Base-by-base conservation (phyloP, 2,888 invertebrate genomes). In the Panzeria rudis region DNA sequence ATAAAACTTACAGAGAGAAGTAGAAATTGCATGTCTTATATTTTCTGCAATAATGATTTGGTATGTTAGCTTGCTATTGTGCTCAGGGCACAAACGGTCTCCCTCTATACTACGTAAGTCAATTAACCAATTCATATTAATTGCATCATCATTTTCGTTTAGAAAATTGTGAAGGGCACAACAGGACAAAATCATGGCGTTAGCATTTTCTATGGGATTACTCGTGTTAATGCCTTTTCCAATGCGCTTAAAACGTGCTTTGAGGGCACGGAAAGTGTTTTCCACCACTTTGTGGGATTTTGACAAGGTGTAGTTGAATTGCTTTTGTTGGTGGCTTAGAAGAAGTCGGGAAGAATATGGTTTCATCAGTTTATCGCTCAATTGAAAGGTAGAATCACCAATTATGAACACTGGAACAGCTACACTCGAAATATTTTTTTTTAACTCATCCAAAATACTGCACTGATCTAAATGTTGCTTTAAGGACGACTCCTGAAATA, bases 21-120 rank as follows among this genome's bases (percentile, higher is more conserved):
- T 11, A 13, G 50, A 47, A 50, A 71, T 64, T 54, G 71, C 62
- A 13, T 41, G 29, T 71, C 79, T 71, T 71, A 71, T 79, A 52
- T 5, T n/a, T 79, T 75, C 29, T 20, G 61, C 15, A n/a, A 23
- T 73, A 35, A 1, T 41, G 5, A 6, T 64, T 25, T 52, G 15
- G 52, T 73, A 41, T 8, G 13, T 29, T n/a, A 41, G 13, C 9
- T 7, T 35, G 1, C 17, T 13, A 52, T 6, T 64, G 15, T 41
- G 11, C 3, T 66, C 35, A 5, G 38, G 52, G 25, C 47, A 35
- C 9, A 9, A 17, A 7, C 15, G 25, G 0, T 54, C 4, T 35
- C n/a, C 9, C 17, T 59, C 59, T 17, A 11, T 2, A 35, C 9
- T 3, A 44, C 17, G 7, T n/a, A 35, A 47, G 7, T 1, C 52